phyloP scores from a whole-genome alignment of 2,888 invertebrate species.

The Biston stratarius region DNA sequence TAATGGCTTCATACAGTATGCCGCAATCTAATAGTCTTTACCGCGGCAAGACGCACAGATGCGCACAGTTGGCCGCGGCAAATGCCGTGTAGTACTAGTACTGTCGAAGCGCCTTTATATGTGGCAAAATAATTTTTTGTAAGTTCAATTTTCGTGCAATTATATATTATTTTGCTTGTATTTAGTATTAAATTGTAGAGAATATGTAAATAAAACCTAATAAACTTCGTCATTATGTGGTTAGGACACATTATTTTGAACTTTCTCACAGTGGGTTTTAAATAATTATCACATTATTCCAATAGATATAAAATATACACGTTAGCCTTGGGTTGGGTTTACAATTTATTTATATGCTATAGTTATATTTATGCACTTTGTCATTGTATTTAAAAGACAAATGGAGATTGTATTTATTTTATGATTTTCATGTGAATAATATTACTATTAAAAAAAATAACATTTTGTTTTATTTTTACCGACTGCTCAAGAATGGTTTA shows the following conservation, averaged over 20 bases:
- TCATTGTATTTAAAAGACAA: constrained; percentile 47
- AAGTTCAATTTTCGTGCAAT: constrained; percentile 17
- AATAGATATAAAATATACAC: constrained; percentile 40
- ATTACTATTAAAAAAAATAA: constrained; percentile 21
- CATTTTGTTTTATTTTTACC: constrained; percentile 24
- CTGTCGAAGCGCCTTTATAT: too few relatives aligned
- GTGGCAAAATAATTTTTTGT: constrained; percentile 3
- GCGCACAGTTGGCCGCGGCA: too few relatives aligned
- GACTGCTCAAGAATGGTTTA: too few relatives aligned
- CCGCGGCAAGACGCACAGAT: too few relatives aligned
- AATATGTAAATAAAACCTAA: constrained; percentile 28
- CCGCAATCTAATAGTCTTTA: too few relatives aligned
- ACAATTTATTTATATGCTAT: constrained; percentile 31
- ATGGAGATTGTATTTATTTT: constrained; percentile 73
- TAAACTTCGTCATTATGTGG: not conserved
- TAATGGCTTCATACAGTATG: too few relatives aligned
- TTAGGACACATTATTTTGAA: not conserved
- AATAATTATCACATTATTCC: constrained; percentile 36
- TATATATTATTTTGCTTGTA: constrained; percentile 31
- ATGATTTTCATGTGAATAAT: constrained; percentile 43
- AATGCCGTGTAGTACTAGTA: too few relatives aligned
- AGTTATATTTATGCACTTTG: constrained; percentile 29
- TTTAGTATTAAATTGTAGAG: constrained; percentile 30
- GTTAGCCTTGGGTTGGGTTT: constrained; percentile 49
- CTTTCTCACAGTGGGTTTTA: constrained; percentile 15